Conservation (phyloP, 2,888 invertebrate genomes). For the Villa cingulata region DNA sequence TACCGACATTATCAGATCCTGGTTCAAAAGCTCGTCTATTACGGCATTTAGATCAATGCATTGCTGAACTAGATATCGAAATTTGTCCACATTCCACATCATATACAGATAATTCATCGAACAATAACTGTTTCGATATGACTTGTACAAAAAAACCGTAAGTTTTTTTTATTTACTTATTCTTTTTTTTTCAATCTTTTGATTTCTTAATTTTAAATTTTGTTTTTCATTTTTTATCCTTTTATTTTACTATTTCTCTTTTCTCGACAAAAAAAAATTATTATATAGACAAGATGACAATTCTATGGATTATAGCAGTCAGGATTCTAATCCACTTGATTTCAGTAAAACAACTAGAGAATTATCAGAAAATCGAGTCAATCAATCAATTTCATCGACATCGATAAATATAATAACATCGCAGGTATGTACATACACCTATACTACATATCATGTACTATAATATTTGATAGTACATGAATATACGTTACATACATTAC, state of each 20-base stretch:
- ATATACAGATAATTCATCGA: conserved; percentile 28
- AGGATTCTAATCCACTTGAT: conserved; percentile 38
- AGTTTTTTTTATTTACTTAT: conserved; percentile 5
- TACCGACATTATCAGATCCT: conserved; percentile 40
- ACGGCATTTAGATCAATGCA: conserved; percentile 45
- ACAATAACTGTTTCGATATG: conserved; percentile 25
- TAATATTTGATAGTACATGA: too few species aligned
- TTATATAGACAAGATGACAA: conserved; percentile 25
- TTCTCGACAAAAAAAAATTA: too few species aligned
- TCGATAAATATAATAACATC: conserved; percentile 4
- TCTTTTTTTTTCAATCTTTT: too few species aligned
- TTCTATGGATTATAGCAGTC: conserved; percentile 30
- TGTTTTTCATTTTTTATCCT: background rate
- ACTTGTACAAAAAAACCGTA: conserved; percentile 21
- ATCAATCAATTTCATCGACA: conserved; percentile 11
- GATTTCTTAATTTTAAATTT: background rate
- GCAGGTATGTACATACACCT: background rate
- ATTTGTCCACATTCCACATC: conserved; percentile 34
- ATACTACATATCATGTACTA: too few species aligned
- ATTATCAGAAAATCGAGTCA: conserved; percentile 10
- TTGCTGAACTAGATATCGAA: conserved; percentile 45
- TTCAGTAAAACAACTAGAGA: conserved; percentile 34
- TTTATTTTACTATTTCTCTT: too few species aligned
- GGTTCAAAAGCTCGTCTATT: conserved; percentile 44
- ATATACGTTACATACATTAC: too few species aligned